Base-by-base conservation (phyloP, 2,888 invertebrate genomes). In the Polietes domitor region DNA sequence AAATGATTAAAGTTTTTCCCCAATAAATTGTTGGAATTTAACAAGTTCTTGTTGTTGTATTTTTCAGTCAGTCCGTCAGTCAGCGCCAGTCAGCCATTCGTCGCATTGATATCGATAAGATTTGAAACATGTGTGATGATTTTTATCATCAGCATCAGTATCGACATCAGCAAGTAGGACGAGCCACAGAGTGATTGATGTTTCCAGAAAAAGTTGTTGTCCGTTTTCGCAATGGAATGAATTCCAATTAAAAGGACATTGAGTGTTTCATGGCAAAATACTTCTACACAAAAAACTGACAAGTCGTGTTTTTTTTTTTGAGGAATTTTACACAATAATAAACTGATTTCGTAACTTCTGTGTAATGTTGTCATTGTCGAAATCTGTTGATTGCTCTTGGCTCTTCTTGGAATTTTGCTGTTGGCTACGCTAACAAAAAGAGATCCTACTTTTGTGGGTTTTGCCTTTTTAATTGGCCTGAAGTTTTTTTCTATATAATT, bases 71-170 rank as follows among this genome's bases (percentile, higher is more conserved):
- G 37, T 63, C 58, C 28, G 41, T 74, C 28, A 26, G 32, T 50
- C 70, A 61, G 37, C 24, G 37, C 77, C 37, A 24, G 17, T 50
- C 50, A 47, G 61, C 71, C 70, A 71, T 58, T 65, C 26, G 55
- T 58, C 63, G n/a, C 63, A 61, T 41, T 17, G 58, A 77, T 77
- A 41, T 79, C 84, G 58, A 76, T 70, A 61, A 68, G 70, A 79
- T 79, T 79, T 21, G 76, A 73, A 81, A 81, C 81, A 84, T 84
- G 78, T 84, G 84, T 68, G 81, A 81, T 84, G 84, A 81, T 79
- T 47, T 84, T 79, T 63, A 84, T 81, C 76, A 72, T 75, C 68
- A 21, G 32, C 53, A 65, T 26, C 53, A 21, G 1, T 28, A 61
- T 28, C 26, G 37, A 41, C 5, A 47, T 24, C 72, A 15, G 68